These are phyloP conservation scores for Recurvirostra avosetta DNA, from an alignment of 2,113 vertebrate genomes.

Conservation along the genomic window DNA sequence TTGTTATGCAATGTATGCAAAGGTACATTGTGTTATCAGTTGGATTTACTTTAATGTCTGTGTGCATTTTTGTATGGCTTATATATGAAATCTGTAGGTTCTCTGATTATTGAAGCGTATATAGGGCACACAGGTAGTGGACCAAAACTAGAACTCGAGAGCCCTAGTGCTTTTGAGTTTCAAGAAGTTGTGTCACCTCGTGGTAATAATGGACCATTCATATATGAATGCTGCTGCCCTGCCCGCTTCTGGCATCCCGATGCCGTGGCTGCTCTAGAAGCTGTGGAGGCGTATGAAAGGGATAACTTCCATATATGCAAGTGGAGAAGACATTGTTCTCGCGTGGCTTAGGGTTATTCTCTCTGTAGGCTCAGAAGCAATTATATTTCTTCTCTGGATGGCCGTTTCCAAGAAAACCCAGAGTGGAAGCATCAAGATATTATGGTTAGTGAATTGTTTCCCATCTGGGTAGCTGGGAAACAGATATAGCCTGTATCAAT, in stretches of 20 bases:
- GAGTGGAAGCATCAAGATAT: too few relatives aligned
- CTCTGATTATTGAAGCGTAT: neutral
- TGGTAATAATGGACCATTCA: fast-evolving
- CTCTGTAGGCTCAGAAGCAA: neutral
- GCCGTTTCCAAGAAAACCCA: neutral
- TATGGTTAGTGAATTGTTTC: too few relatives aligned
- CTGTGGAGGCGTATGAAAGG: fast-evolving
- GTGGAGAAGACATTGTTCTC: fast-evolving
- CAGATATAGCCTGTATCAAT: fast-evolving
- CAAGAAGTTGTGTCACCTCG: too few relatives aligned
- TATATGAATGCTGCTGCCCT: fast-evolving
- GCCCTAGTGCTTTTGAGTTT: neutral
- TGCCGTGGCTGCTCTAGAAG: neutral
- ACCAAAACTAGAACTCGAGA: neutral
- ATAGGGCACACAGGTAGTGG: too few relatives aligned
- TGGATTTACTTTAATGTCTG: neutral
- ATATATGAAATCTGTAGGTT: fast-evolving
- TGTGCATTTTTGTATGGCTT: fast-evolving
- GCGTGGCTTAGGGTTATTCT: neutral
- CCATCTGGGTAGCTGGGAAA: neutral
- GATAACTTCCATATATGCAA: fast-evolving
- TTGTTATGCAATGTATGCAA: neutral
- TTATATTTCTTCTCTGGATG: neutral
- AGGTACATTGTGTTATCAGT: fast-evolving
- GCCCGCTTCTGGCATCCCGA: fast-evolving